Evolutionary conservation across 2,888 invertebrate species (phyloP).

Genomic region (Dendrolimus pini): DNA sequence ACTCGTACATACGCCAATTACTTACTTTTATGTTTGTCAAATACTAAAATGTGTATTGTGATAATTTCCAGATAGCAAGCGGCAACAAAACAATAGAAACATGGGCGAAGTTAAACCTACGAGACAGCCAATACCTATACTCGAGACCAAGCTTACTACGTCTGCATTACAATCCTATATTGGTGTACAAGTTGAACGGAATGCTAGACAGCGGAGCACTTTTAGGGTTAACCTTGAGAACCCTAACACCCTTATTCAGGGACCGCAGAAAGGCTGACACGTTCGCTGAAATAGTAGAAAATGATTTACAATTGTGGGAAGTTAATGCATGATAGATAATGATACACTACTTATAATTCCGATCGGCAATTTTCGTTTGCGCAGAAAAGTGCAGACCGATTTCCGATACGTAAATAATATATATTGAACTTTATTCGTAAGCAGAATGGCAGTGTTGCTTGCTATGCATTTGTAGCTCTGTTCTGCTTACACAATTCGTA

Average conservation of each 20-base stretch:
- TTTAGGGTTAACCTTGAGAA: constrained; percentile 84
- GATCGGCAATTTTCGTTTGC: too few relatives aligned
- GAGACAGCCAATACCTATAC: constrained; percentile 85
- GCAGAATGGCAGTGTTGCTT: too few relatives aligned
- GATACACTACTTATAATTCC: too few relatives aligned
- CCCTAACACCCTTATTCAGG: constrained; percentile 84
- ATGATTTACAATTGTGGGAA: constrained; percentile 91
- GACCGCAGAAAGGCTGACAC: constrained; percentile 81
- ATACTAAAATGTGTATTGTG: too few relatives aligned
- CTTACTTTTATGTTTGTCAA: too few relatives aligned
- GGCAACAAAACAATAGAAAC: constrained; percentile 85
- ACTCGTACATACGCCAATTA: too few relatives aligned
- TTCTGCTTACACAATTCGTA: too few relatives aligned
- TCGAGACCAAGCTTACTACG: constrained; percentile 87
- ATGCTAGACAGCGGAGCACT: constrained; percentile 87
- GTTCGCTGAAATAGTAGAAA: constrained; percentile 91
- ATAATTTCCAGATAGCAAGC: constrained; percentile 77
- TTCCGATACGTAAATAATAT: too few relatives aligned
- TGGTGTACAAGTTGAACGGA: constrained; percentile 82
- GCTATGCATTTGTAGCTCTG: too few relatives aligned
- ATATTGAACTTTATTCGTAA: too few relatives aligned
- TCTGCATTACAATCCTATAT: constrained; percentile 82
- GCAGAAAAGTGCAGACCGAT: too few relatives aligned
- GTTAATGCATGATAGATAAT: constrained; percentile 32
- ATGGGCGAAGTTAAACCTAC: constrained; percentile 83